Percentiles rank a stretch among this genome's conserved stretches.
phyloP scores from a whole-genome alignment of 2,888 invertebrate species.

The Epinotia ramella region DNA sequence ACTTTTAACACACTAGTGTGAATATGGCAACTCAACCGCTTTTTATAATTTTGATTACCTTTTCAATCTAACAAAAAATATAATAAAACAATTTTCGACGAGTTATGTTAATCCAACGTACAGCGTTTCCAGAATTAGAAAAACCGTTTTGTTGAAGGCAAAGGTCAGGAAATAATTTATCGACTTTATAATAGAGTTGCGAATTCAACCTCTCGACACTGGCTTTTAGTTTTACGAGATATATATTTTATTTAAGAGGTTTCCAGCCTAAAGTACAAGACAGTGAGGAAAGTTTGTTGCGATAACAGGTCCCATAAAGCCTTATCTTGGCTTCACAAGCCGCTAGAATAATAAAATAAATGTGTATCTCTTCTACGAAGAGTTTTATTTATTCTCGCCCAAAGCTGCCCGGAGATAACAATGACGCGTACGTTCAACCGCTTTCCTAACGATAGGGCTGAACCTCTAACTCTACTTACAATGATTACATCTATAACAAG shows the following conservation, averaged over 20 bases:
- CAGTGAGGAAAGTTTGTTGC: constrained; percentile 70
- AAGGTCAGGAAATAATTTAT: constrained; percentile 37
- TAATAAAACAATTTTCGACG: constrained; percentile 52
- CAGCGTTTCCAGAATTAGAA: constrained; percentile 46
- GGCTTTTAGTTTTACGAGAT: constrained; percentile 38
- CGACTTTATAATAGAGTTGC: constrained; percentile 28
- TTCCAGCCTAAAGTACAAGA: constrained; percentile 29
- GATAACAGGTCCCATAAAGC: constrained; percentile 79
- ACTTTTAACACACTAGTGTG: constrained; percentile 70
- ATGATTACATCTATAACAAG: neutral
- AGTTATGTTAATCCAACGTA: constrained; percentile 63
- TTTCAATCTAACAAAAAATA: constrained; percentile 55
- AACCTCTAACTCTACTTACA: constrained; percentile 52
- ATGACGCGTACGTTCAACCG: constrained; percentile 78
- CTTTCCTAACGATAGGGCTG: constrained; percentile 54
- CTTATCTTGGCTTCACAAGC: constrained; percentile 74
- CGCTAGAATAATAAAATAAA: constrained; percentile 80
- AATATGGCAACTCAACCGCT: constrained; percentile 58
- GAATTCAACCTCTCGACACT: constrained; percentile 28
- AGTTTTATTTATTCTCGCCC: constrained; percentile 80
- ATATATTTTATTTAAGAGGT: constrained; percentile 6
- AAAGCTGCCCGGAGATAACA: constrained; percentile 79
- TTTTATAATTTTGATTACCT: constrained; percentile 51
- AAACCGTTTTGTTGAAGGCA: constrained; percentile 30
- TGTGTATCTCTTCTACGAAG: constrained; percentile 80